phyloP scores from a whole-genome alignment of 2,888 invertebrate genomes.

The Graphium colonna region DNA sequence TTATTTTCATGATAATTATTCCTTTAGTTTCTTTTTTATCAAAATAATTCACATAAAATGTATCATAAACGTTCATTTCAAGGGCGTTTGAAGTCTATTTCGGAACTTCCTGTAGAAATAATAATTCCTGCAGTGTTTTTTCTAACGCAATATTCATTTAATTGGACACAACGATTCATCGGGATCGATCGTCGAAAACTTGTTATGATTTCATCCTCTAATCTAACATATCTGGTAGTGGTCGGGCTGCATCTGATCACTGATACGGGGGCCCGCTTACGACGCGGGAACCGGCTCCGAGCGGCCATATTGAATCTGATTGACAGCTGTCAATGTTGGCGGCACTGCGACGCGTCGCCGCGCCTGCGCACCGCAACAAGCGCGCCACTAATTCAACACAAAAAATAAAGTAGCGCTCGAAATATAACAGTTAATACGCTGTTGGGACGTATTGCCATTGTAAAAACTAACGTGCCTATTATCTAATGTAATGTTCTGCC shows the following conservation, averaged over 20 bases:
- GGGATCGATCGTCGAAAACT: slow-evolving; percentile 28
- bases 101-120: too few relatives aligned
- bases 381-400: slow-evolving; percentile 58
- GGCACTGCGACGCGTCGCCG: slow-evolving; percentile 72
- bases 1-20: too few relatives aligned
- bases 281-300: slow-evolving; percentile 57
- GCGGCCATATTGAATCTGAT: slow-evolving; percentile 77
- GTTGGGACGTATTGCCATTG: background rate
- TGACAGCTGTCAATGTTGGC: slow-evolving; percentile 80
- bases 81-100: too few relatives aligned
- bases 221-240: slow-evolving; percentile 48
- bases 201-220: slow-evolving; percentile 33
- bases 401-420: slow-evolving; percentile 32
- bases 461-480: background rate
- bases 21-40: too few relatives aligned
- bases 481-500: too few relatives aligned
- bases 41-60: too few relatives aligned
- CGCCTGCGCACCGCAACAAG: slow-evolving; percentile 53
- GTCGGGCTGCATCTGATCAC: slow-evolving; percentile 40
- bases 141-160: slow-evolving; percentile 13
- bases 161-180: slow-evolving; percentile 24
- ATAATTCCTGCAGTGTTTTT: too few relatives aligned
- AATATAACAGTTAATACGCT: slow-evolving; percentile 13
- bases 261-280: slow-evolving; percentile 45
- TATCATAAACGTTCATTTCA: too few relatives aligned